A percentile compares a stretch with the other conserved stretches of the same genome.
These are phyloP conservation scores for Tricholaema leucomelas DNA, from an alignment of 2,113 vertebrate genomes.

Conservation along the genomic window DNA sequence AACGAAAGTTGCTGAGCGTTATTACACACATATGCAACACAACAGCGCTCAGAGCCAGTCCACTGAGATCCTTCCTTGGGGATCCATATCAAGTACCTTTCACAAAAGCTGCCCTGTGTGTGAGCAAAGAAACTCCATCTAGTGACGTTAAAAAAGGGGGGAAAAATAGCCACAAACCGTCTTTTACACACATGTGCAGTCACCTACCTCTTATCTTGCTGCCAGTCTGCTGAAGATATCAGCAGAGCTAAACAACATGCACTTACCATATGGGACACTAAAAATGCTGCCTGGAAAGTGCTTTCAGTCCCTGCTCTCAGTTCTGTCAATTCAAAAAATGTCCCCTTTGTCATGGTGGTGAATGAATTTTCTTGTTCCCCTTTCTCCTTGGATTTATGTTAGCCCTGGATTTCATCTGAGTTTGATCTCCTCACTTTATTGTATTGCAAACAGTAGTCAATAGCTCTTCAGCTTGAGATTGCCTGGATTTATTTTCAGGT, in stretches of 20 bases:
- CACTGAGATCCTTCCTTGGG: constrained; percentile 35
- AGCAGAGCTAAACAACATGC: background rate
- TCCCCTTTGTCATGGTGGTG: constrained; percentile 39
- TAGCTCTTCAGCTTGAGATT: constrained; percentile 48
- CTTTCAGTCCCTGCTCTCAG: background rate
- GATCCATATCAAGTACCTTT: constrained; percentile 57
- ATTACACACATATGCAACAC: background rate
- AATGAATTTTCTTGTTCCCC: constrained; percentile 61
- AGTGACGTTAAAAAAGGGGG: background rate
- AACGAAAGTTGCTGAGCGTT: background rate
- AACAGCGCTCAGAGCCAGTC: background rate
- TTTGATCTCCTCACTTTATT: constrained; percentile 61
- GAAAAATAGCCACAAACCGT: background rate
- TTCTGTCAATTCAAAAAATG: constrained; percentile 39
- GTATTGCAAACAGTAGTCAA: constrained; percentile 70
- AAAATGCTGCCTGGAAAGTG: background rate
- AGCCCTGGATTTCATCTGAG: background rate
- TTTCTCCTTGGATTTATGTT: constrained; percentile 58
- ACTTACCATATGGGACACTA: background rate
- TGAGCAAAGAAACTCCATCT: constrained; percentile 21
- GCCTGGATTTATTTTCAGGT: constrained; percentile 69
- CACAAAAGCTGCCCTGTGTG: constrained; percentile 58
- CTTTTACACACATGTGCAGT: background rate
- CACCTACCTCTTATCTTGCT: background rate
- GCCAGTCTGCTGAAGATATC: background rate